A percentile compares a stretch with the other conserved stretches of the same genome.
Conservation (phyloP, 2,797 vertebrate species). For the Nyctibius grandis region DNA sequence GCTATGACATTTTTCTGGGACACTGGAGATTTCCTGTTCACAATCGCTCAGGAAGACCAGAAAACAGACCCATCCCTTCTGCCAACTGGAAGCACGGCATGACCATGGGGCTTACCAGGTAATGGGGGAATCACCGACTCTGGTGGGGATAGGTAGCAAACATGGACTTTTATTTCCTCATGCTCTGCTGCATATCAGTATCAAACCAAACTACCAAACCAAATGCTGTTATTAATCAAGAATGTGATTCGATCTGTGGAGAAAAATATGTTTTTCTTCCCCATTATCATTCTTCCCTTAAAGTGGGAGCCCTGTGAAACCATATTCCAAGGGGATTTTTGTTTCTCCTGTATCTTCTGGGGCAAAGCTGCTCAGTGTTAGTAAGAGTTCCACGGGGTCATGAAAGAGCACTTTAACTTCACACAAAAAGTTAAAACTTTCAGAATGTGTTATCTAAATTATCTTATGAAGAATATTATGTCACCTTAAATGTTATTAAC, state of each 20-base stretch:
- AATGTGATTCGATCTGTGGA: background rate
- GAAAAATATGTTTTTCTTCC: background rate
- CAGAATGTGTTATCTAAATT: background rate
- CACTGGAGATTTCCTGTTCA: background rate
- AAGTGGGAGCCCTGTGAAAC: background rate
- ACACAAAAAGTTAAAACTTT: constrained; percentile 34
- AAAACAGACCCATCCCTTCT: background rate
- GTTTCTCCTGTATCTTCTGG: background rate
- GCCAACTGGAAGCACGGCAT: fast-evolving
- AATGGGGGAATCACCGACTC: background rate
- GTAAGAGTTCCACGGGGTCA: background rate
- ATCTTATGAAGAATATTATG: background rate
- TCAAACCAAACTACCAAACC: background rate
- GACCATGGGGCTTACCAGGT: background rate
- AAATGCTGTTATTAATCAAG: background rate
- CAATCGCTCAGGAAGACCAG: background rate
- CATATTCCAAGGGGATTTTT: background rate
- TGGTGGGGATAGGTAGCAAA: background rate
- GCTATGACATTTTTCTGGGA: background rate
- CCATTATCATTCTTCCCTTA: background rate
- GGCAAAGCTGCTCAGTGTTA: background rate
- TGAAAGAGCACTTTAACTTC: background rate
- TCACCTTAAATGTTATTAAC: background rate
- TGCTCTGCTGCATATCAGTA: fast-evolving
- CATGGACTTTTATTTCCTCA: fast-evolving